Conservation (phyloP, 2,888 invertebrate species). For the Pammene fasciana region DNA sequence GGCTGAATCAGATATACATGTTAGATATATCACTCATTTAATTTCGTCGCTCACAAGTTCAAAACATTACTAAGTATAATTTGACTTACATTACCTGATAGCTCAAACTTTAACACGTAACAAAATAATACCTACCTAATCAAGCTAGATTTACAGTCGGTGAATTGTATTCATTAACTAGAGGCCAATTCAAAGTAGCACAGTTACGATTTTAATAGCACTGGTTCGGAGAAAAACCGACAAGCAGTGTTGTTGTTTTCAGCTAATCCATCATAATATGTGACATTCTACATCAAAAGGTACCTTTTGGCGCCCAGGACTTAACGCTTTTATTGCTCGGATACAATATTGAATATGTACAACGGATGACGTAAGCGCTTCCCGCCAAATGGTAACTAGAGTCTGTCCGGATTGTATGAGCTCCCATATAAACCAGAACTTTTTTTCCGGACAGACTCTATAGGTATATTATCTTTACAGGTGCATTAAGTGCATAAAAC, state of each 20-base stretch:
- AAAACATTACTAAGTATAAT: slow-evolving; percentile 23
- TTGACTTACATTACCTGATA: slow-evolving; percentile 24
- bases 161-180: slow-evolving; percentile 12
- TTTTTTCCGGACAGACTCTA: too few relatives aligned
- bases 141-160: slow-evolving; percentile 20
- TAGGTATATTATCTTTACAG: too few relatives aligned
- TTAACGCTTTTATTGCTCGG: too few relatives aligned
- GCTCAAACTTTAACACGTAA: slow-evolving; percentile 20
- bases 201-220: not conserved
- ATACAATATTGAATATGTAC: too few relatives aligned
- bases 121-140: slow-evolving; percentile 25
- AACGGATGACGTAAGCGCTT: too few relatives aligned
- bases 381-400: too few relatives aligned
- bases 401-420: too few relatives aligned
- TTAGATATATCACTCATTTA: not conserved
- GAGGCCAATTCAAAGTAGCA: slow-evolving; percentile 18
- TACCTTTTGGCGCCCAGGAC: too few relatives aligned
- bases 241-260: not conserved
- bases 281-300: not conserved
- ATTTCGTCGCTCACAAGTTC: slow-evolving; percentile 8
- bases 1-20: not conserved
- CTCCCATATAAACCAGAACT: too few relatives aligned
- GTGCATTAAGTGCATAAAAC: too few relatives aligned
- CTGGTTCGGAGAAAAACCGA: not conserved
- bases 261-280: not conserved